Base-by-base conservation (phyloP, 2,797 vertebrate species). In the Zalophus californianus region DNA sequence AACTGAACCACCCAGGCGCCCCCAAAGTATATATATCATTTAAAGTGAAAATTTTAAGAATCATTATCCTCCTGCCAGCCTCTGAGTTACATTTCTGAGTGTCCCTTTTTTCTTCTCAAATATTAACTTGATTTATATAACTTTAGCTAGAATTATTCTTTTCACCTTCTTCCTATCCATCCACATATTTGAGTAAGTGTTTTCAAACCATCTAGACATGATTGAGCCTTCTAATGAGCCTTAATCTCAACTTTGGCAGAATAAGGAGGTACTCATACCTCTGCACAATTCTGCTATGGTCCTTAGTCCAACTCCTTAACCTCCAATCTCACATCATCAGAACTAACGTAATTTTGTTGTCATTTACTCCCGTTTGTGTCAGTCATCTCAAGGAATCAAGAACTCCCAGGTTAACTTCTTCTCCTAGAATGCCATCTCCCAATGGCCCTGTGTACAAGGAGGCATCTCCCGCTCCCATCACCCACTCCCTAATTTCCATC, bases 1-100 rank as follows among this genome's bases (percentile, higher is more conserved):
- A 44, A 44, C 44, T 44, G 44, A 44, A 8, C 44, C 9, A 44
- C 44, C 44, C 44, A 44, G 44, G 44, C 44, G 2, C 44, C 44
- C 44, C 16, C 20, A 93, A 91, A 89, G 8, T n/a, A 27, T 56
- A 27, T 23, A 25, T 7, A 68, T 29, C 25, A 1, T 58, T 94
- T 14, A 73, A 96, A 86, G 48, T 89, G 60, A 52, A 86, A 80
- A 14, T 32, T 77, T 41, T 82, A 60, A 85, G 88, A 90, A 72
- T 27, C n/a, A 32, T 62, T 66, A 73, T 38, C 21, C 3, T 82
- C 27, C 32, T 32, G 18, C 8, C 48, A 93, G n/a, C 21, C 8
- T 66, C 18, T 95, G 20, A 25, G 44, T 62, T 83, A 68, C 11
- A 66, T 86, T 88, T 60, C 50, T 84, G 72, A 91, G n/a, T 75